Conservation (phyloP, 2,888 invertebrate species). For the Caenorhabditis zanzibari region DNA sequence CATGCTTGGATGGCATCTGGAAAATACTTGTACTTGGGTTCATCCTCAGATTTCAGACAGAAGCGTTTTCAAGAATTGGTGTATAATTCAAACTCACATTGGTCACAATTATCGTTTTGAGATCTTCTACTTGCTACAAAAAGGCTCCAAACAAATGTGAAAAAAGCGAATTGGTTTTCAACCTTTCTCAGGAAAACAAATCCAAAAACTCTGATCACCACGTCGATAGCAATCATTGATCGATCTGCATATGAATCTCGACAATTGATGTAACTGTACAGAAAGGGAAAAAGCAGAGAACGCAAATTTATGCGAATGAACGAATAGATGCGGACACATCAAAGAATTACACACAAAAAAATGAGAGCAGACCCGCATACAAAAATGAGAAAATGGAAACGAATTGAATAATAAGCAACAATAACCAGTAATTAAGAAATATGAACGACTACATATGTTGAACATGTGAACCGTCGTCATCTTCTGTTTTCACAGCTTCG, state of each 20-base stretch:
- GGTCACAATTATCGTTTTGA: not conserved
- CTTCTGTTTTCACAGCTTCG: slow-evolving; percentile 25
- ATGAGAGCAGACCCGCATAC: slow-evolving; percentile 42
- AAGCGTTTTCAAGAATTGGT: too few relatives aligned
- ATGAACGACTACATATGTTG: slow-evolving; percentile 38
- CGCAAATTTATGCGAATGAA: slow-evolving; percentile 48
- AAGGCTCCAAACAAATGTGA: slow-evolving; percentile 35
- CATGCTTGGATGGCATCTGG: slow-evolving; percentile 10
- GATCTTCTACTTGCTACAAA: slow-evolving; percentile 1
- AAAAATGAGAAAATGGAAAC: slow-evolving; percentile 40
- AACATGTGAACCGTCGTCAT: slow-evolving; percentile 41
- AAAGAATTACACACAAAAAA: slow-evolving; percentile 34
- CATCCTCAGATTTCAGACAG: too few relatives aligned
- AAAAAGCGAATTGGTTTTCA: slow-evolving; percentile 30
- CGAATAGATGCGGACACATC: not conserved
- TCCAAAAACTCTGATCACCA: slow-evolving; percentile 11
- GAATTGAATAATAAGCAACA: slow-evolving; percentile 14
- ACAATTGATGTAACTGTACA: not conserved
- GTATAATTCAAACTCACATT: slow-evolving; percentile 21
- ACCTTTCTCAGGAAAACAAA: slow-evolving; percentile 24
- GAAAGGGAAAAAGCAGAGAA: slow-evolving; percentile 10
- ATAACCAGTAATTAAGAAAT: not conserved
- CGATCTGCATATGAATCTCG: not conserved
- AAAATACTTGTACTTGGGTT: not conserved
- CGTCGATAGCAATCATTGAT: slow-evolving; percentile 21